Evolutionary conservation across 2,888 invertebrate species (phyloP).

Genomic region (Dicranocentrus wangi): DNA sequence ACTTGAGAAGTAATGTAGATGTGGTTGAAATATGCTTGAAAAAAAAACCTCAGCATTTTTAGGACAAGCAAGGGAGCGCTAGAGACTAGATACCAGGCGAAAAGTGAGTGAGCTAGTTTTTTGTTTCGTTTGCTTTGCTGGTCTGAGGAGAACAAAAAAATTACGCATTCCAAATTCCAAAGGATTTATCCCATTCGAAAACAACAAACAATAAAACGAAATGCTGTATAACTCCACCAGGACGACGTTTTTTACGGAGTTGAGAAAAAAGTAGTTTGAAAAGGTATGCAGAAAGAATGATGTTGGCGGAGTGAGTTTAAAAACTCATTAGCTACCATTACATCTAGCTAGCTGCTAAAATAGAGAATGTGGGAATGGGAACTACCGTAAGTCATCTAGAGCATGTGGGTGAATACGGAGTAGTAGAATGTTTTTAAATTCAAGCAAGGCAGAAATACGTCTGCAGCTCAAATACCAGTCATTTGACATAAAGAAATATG

Average conservation of each 20-base stretch:
- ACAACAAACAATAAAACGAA: conserved; percentile 9
- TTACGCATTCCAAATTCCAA: conserved; percentile 13
- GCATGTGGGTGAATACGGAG: too few relatives aligned
- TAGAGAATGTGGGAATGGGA: not conserved
- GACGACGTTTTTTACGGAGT: too few relatives aligned
- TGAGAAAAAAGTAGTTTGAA: too few relatives aligned
- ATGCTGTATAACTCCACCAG: not conserved
- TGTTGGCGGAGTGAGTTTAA: not conserved
- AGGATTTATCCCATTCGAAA: conserved; percentile 9
- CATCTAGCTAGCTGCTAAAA: not conserved
- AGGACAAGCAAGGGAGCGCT: too few relatives aligned
- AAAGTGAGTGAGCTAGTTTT: not conserved
- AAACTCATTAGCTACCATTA: not conserved
- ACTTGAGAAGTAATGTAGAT: not conserved
- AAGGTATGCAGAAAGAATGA: conserved; percentile 1
- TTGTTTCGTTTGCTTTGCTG: not conserved
- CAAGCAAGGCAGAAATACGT: not conserved
- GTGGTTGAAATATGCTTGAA: too few relatives aligned
- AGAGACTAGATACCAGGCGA: not conserved
- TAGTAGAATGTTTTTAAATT: not conserved
- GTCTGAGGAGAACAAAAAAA: conserved; percentile 5
- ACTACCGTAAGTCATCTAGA: not conserved
- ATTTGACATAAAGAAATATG: too few relatives aligned
- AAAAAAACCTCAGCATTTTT: not conserved
- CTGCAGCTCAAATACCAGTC: too few relatives aligned